Conservation (phyloP, 1,140 invertebrate genomes). For the Apis florea region DNA sequence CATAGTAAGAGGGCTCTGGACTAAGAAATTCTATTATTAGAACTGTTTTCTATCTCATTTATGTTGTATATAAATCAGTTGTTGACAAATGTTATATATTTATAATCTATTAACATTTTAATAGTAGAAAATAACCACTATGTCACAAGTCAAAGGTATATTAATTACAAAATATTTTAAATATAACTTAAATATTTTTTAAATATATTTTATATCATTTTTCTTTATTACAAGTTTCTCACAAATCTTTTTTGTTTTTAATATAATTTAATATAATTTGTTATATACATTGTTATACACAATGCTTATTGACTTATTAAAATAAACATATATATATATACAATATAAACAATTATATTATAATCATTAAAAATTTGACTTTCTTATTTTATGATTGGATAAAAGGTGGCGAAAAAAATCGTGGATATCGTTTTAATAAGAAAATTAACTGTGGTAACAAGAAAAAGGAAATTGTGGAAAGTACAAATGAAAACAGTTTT, state of each 20-base stretch:
- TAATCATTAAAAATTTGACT: background rate
- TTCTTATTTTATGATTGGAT: conserved; percentile 12
- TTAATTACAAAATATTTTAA: background rate
- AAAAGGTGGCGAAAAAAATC: conserved; percentile 47
- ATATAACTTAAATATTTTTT: background rate
- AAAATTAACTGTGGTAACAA: conserved; percentile 73
- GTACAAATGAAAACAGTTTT: conserved; percentile 81
- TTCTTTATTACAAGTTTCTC: background rate
- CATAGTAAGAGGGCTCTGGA: too few species aligned
- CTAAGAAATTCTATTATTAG: background rate
- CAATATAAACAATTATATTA: background rate
- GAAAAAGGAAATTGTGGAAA: conserved; percentile 72
- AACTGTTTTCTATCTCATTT: background rate
- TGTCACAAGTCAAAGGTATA: conserved; percentile 60
- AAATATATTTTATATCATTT: background rate
- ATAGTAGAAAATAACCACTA: conserved; percentile 18
- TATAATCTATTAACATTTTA: background rate
- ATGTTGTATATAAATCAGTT: background rate
- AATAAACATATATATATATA: background rate
- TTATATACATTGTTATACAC: too few species aligned
- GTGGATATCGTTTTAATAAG: conserved; percentile 59
- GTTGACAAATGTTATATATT: background rate
- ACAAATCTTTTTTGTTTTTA: background rate
- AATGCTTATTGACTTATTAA: background rate
- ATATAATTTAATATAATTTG: background rate